Base-by-base conservation (phyloP, 2,797 vertebrate genomes). In the Nyctalus aviator region DNA sequence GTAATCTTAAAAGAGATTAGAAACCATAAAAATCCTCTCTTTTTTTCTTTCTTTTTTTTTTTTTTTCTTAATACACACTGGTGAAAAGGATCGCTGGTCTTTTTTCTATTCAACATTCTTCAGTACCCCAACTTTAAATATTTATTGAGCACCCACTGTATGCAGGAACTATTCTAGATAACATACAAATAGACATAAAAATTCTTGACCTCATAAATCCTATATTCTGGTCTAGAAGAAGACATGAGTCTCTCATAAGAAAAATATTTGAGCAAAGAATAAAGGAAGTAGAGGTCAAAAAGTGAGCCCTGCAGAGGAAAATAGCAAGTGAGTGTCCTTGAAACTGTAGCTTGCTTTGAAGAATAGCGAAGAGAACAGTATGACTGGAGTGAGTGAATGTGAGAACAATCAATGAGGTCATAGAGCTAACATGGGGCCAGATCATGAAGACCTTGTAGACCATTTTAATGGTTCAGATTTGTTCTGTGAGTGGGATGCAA, bases 1-100 rank as follows among this genome's bases (percentile, higher is more conserved):
- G 3, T 81, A 69, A 44, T 88, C 14, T 75, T 92, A 75, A 93
- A 82, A 89, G 41, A 87, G 25, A 71, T 90, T 66, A 66, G 27
- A 68, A 84, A 46, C 59, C 53, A 44, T 44, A 59, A 35, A 88
- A 66, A 59, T 89, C 50, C 72, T 50, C 5, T 15, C 55, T 77
- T 88, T 91, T 50, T 86, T 17, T 87, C 11, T 44, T 9, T 88
- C 85, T 50, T 86, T 17, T 84, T 44, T 44, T 10, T 84, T 91
- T 50, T 86, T 17, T 84, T 64, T 27, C 57, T 72, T 93, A 71
- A 37, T 57, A 32, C 13, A 72, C 23, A 53, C 12, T n/a, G n/a
- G 18, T 90, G 37, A 88, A 57, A 85, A 59, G 68, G 17, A 17
- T 48, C 15, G 27, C 32, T 91, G 14, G 0, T 79, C 37, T 77